Conservation (phyloP, 2,113 vertebrate genomes). For the Zootoca vivipara region DNA sequence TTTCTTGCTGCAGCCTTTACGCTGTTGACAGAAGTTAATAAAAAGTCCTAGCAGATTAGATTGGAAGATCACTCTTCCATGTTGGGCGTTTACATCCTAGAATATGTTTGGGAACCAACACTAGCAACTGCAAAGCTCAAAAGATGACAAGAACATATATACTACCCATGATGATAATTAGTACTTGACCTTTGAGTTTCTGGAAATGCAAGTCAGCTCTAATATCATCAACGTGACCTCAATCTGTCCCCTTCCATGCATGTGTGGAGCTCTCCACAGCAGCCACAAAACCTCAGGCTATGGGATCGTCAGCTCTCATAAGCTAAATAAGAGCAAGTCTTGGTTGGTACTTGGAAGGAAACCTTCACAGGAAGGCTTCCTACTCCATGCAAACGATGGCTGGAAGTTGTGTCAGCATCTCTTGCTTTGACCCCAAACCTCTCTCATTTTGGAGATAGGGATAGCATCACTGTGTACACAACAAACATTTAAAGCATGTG, state of each 20-base stretch:
- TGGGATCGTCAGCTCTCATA: slow-evolving; percentile 51
- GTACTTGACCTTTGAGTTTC: slow-evolving; percentile 65
- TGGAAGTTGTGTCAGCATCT: neutral
- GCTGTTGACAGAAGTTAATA: neutral
- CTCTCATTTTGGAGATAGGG: neutral
- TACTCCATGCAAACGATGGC: slow-evolving; percentile 23
- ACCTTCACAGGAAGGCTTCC: slow-evolving; percentile 42
- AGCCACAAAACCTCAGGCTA: slow-evolving; percentile 54
- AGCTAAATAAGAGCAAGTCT: slow-evolving; percentile 8
- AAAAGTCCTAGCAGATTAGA: neutral
- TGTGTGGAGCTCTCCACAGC: slow-evolving; percentile 24
- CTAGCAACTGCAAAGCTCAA: slow-evolving; percentile 26
- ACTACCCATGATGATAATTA: slow-evolving; percentile 24
- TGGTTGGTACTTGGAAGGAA: slow-evolving; percentile 23
- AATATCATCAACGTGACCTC: slow-evolving; percentile 68
- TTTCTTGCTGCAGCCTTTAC: no score
- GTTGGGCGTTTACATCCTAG: neutral
- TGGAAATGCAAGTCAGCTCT: slow-evolving; percentile 43
- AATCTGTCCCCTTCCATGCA: slow-evolving; percentile 52
- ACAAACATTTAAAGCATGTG: no score
- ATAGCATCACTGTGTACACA: no score
- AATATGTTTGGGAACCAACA: neutral
- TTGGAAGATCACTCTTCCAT: slow-evolving; percentile 2
- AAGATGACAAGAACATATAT: slow-evolving; percentile 25
- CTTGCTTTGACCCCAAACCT: accelerated